These are phyloP conservation scores for Hoplostethus mediterraneus DNA, from an alignment of 2,797 vertebrate species.

Conservation along the genomic window DNA sequence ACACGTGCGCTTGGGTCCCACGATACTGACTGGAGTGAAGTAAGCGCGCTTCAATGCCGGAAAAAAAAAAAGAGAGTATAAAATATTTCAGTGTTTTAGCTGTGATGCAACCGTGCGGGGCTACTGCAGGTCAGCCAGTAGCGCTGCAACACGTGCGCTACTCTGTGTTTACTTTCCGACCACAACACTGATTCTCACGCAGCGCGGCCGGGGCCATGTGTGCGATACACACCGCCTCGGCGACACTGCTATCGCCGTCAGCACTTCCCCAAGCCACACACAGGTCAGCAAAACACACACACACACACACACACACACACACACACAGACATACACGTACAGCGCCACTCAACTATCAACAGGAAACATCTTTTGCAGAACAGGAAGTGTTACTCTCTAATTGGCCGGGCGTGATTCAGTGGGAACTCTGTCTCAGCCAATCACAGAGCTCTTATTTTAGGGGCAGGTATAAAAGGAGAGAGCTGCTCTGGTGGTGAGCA, in stretches of 20 bases:
- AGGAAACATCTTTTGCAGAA: conserved; percentile 94
- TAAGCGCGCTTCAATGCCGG: too few species aligned
- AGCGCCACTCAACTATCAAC: conserved; percentile 83
- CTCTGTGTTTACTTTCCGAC: conserved; percentile 65
- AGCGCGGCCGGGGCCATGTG: conserved; percentile 41
- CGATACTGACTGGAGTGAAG: too few species aligned
- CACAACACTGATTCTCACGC: conserved; percentile 71
- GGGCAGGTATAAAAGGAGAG: conserved; percentile 88
- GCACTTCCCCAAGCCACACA: conserved; percentile 65
- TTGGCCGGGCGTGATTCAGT: conserved; percentile 83
- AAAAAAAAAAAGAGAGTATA: too few species aligned
- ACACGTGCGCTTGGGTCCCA: too few species aligned
- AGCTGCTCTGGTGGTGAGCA: conserved; percentile 44
- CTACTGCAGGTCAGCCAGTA: conserved; percentile 6
- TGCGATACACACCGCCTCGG: conserved; percentile 33
- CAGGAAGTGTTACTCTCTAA: conserved; percentile 89
- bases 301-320: conserved; percentile 9
- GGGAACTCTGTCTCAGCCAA: conserved; percentile 83
- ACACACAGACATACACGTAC: conserved; percentile 31
- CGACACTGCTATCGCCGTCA: conserved; percentile 61
- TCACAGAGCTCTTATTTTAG: conserved; percentile 89
- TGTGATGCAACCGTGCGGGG: not conserved
- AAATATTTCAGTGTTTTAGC: too few species aligned
- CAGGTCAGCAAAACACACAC: conserved; percentile 67
- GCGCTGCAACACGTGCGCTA: conserved; percentile 35